A percentile compares a stretch with the other conserved stretches of the same genome.
Conservation (phyloP, 2,888 invertebrate species). For the Mermis nigrescens region DNA sequence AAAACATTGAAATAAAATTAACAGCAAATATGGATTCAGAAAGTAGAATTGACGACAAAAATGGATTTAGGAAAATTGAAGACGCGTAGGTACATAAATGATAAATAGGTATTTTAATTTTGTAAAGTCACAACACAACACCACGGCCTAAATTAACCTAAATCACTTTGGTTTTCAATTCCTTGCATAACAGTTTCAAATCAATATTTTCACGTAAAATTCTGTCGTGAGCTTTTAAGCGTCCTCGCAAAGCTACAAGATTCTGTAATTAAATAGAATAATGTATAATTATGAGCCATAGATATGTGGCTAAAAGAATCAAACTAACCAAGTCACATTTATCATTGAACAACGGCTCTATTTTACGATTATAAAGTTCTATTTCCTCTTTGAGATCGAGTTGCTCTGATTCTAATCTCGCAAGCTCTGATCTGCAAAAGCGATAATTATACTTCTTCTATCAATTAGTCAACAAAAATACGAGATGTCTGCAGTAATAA, state of each 20-base stretch:
- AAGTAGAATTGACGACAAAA: too few relatives aligned
- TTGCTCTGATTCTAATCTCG: background rate
- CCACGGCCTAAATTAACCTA: too few relatives aligned
- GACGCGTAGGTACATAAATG: too few relatives aligned
- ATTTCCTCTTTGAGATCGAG: background rate
- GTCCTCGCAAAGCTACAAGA: background rate
- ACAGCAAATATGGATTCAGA: too few relatives aligned
- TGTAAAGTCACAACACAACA: too few relatives aligned
- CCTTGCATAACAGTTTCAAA: conserved; percentile 14
- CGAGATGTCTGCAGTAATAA: too few relatives aligned
- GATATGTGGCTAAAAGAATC: too few relatives aligned
- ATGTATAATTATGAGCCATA: too few relatives aligned
- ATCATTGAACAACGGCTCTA: background rate
- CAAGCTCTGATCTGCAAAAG: background rate
- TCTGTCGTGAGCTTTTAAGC: conserved; percentile 9
- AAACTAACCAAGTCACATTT: background rate
- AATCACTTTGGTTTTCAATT: background rate
- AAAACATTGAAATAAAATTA: too few relatives aligned
- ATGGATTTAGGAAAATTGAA: too few relatives aligned
- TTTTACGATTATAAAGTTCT: background rate
- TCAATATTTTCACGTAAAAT: conserved; percentile 24
- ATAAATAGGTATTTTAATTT: too few relatives aligned
- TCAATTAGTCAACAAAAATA: background rate
- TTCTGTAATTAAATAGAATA: conserved; percentile 1
- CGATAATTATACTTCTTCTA: too few relatives aligned